A percentile compares a stretch with the other conserved stretches of the same genome.
These are phyloP conservation scores for Euproctis similis DNA, from an alignment of 2,888 invertebrate species.

Conservation along the genomic window DNA sequence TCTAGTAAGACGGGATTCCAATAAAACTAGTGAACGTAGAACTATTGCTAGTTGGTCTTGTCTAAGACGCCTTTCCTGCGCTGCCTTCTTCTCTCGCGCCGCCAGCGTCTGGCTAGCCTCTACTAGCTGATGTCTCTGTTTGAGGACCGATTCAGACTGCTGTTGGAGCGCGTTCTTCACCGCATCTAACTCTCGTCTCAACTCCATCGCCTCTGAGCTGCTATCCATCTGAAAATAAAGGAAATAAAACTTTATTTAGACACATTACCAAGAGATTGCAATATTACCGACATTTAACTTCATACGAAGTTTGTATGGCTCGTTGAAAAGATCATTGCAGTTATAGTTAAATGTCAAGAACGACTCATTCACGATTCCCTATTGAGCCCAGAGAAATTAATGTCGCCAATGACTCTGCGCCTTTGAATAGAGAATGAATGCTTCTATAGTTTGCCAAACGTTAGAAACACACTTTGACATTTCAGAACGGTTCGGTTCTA, in stretches of 20 bases:
- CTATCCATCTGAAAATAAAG: constrained; percentile 79
- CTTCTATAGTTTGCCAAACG: too few species aligned
- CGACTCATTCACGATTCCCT: constrained; percentile 37
- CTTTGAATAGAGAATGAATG: constrained; percentile 27
- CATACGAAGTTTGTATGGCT: constrained; percentile 16
- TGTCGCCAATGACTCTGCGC: constrained; percentile 28
- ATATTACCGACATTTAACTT: constrained; percentile 20
- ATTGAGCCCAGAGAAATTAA: constrained; percentile 23
- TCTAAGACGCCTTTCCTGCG: constrained; percentile 77
- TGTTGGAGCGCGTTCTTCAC: constrained; percentile 80
- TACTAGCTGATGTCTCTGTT: constrained; percentile 81
- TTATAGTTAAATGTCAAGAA: constrained; percentile 49
- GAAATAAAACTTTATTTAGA: constrained; percentile 24
- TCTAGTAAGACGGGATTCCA: constrained; percentile 82
- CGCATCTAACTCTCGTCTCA: constrained; percentile 79
- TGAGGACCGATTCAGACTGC: constrained; percentile 77
- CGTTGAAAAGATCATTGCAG: constrained; percentile 26
- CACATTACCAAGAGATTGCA: constrained; percentile 9
- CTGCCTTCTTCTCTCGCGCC: constrained; percentile 76
- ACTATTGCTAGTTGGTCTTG: constrained; percentile 84
- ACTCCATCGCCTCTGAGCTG: constrained; percentile 76
- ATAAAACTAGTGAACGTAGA: constrained; percentile 80
- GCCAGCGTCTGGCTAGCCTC: constrained; percentile 78
- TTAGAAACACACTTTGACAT: too few species aligned
- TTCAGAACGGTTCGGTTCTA: too few species aligned